A percentile compares a stretch with the other conserved stretches of the same genome.
Conservation (phyloP, 2,113 vertebrate species). For the Dicaeum eximium region DNA sequence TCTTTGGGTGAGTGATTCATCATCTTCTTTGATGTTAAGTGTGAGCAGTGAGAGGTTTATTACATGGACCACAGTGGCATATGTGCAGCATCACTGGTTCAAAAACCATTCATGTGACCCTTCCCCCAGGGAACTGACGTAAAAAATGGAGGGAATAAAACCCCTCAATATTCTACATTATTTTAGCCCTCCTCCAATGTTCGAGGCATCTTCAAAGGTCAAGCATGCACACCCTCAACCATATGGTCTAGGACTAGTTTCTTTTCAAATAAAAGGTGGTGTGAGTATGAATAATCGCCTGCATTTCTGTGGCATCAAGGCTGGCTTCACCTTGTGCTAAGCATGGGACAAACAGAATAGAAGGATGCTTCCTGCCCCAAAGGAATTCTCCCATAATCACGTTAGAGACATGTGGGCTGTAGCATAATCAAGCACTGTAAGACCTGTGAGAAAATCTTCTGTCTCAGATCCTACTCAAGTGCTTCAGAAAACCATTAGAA, state of each 20-base stretch:
- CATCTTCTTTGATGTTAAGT: not conserved
- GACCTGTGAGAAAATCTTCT: slow-evolving; percentile 2
- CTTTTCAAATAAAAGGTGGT: not conserved
- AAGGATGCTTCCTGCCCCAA: not conserved
- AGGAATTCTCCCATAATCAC: not conserved
- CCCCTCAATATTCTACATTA: not conserved
- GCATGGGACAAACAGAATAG: not conserved
- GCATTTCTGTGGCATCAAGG: not conserved
- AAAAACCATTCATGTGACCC: not conserved
- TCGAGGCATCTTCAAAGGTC: not conserved
- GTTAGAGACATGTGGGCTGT: not conserved
- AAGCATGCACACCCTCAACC: not conserved
- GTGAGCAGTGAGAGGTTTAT: not conserved
- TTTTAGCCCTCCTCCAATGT: not conserved
- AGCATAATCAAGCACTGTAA: not conserved
- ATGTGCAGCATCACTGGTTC: not conserved
- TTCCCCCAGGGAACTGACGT: not conserved
- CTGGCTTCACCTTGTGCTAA: not conserved
- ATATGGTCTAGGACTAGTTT: not conserved
- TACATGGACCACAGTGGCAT: not conserved
- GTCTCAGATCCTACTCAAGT: not conserved
- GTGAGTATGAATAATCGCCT: not conserved
- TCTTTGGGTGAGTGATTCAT: not conserved
- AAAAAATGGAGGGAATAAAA: not conserved
- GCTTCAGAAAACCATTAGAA: not conserved